These are phyloP conservation scores for Drosophila triauraria DNA, from an alignment of 1,140 invertebrate species.

Conservation along the genomic window DNA sequence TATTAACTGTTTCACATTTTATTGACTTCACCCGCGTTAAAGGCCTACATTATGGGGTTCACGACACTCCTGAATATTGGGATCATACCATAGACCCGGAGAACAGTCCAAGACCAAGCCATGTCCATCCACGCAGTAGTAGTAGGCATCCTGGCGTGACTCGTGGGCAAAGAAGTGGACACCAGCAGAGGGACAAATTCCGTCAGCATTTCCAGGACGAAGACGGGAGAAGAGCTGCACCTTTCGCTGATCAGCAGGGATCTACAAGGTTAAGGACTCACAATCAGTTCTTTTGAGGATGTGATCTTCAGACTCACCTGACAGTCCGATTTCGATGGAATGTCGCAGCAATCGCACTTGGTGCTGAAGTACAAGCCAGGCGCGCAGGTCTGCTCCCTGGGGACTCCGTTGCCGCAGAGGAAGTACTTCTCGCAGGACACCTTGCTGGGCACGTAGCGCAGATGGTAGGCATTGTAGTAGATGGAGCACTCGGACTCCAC, in stretches of 20 bases:
- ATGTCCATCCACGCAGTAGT: conserved; percentile 68
- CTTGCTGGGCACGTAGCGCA: conserved; percentile 68
- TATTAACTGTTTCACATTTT: not conserved
- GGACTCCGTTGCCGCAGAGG: conserved; percentile 63
- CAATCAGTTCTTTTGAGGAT: too few species aligned
- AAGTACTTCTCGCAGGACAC: conserved; percentile 68
- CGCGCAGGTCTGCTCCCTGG: conserved; percentile 42
- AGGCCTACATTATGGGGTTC: conserved; percentile 32
- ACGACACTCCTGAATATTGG: conserved; percentile 57
- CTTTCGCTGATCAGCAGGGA: conserved; percentile 42
- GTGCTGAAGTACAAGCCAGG: conserved; percentile 65
- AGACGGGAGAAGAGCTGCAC: conserved; percentile 28
- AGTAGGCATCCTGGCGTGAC: conserved; percentile 59
- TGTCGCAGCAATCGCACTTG: conserved; percentile 71
- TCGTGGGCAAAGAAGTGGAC: conserved; percentile 63
- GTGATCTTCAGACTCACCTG: conserved; percentile 25
- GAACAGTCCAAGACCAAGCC: conserved; percentile 72
- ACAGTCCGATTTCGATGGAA: conserved; percentile 55
- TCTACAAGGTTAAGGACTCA: conserved; percentile 23
- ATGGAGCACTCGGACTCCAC: conserved; percentile 73
- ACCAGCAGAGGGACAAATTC: conserved; percentile 54
- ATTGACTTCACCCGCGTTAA: not conserved
- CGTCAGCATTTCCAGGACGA: conserved; percentile 36
- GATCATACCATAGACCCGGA: conserved; percentile 70
- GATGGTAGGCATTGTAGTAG: conserved; percentile 51